Base-by-base conservation (phyloP, 2,113 vertebrate genomes). In the Pachycephala philippinensis region DNA sequence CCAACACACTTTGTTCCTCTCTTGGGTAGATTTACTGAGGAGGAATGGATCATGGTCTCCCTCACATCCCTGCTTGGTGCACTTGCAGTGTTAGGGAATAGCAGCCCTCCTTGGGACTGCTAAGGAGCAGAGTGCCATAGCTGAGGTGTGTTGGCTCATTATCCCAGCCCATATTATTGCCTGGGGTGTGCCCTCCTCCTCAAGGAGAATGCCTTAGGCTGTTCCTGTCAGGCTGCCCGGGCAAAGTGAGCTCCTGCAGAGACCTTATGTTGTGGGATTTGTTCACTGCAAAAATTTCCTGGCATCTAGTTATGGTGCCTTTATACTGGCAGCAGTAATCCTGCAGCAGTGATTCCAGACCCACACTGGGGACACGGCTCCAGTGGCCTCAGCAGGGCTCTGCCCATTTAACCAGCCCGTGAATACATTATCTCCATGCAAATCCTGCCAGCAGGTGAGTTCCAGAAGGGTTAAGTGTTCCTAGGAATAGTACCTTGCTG, bases 311-410 rank as follows among this genome's bases (percentile, higher is more conserved):
- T 57, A 13, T n/a, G 20, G 9, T 82, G 11, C 2, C 6, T 70
- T 56, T 22, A 8, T 15, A 4, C 11, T 20, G 22, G 9, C 26
- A 8, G 28, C 15, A 28, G 11, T 15, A 53, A n/a, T 7, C 7
- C 13, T 31, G 10, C 3, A 13, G 5, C 9, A 15, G 33, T 28
- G 35, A 14, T n/a, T 90, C 19, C 33, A 75, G 26, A 26, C 4
- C 19, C 4, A 1, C 0, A 0, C 2, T 1, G 3, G 8, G 7
- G 16, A 6, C 33, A 44, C 8, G 59, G 19, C 9, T 65, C 37
- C 26, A 42, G 27, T 2, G 7, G 31, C 7, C 23, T 57, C 42
- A 82, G 19, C 23, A 27, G 47, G 26, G 33, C 26, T 80, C 65
- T 86, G 15, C 18, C 16, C 2, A 1, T 60, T n/a, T 50, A 37